Conservation (phyloP, 2,797 vertebrate genomes). For the Leucoraja ocellata region DNA sequence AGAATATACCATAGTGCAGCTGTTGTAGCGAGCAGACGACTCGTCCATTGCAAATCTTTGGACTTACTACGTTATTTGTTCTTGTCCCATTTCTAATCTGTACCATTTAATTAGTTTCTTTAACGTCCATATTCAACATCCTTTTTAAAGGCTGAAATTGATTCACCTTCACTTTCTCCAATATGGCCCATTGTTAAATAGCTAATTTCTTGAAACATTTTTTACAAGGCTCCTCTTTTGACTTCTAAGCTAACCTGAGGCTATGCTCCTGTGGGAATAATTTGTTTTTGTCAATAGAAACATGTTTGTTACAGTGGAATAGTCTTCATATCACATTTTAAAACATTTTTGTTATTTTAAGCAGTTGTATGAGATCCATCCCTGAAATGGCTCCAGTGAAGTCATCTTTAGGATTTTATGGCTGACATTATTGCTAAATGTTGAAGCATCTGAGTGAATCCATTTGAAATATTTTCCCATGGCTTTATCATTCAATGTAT, state of each 20-base stretch:
- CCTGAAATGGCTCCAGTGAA: not conserved
- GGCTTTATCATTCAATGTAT: not conserved
- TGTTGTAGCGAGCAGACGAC: not conserved
- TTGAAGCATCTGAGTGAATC: not conserved
- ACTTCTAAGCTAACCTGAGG: not conserved
- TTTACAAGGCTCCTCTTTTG: not conserved
- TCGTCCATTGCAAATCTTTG: not conserved
- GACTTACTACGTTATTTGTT: not conserved
- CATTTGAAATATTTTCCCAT: not conserved
- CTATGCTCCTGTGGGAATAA: not conserved
- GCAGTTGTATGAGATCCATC: not conserved
- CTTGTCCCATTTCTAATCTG: not conserved
- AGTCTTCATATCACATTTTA: not conserved
- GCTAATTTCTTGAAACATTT: not conserved
- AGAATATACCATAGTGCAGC: not conserved
- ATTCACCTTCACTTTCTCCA: not conserved
- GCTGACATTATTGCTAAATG: not conserved
- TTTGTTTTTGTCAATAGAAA: not conserved
- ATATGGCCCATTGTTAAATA: not conserved
- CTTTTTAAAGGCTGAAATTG: not conserved
- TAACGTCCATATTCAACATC: not conserved
- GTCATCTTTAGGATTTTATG: not conserved
- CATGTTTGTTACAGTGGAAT: not conserved
- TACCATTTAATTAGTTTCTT: not conserved
- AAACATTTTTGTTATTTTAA: not conserved